phyloP scores from a whole-genome alignment of 2,113 vertebrate genomes.

The Lepus americanus region DNA sequence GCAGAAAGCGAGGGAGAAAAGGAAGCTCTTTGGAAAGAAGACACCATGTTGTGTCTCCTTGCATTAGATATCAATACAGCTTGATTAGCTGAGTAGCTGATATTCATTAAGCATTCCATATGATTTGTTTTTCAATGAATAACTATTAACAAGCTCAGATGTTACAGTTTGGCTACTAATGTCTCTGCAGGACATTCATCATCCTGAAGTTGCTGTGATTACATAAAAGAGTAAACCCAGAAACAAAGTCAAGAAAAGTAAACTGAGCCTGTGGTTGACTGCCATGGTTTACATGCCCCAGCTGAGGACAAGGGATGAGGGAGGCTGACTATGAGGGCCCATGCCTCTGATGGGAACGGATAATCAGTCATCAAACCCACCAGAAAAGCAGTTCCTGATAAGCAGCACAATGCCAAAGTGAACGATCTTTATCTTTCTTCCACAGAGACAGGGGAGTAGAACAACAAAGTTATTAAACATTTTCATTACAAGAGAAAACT shows the following conservation, averaged over 20 bases:
- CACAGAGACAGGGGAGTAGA: slow-evolving; percentile 51
- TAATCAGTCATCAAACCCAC: background rate
- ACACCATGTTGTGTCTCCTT: background rate
- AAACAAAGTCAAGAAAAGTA: background rate
- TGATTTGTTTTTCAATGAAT: background rate
- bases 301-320: rapidly evolving
- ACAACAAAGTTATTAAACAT: slow-evolving; percentile 62
- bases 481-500: slow-evolving; percentile 55
- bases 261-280: background rate
- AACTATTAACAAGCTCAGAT: slow-evolving; percentile 1
- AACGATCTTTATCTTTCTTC: background rate
- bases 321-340: background rate
- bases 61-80: background rate
- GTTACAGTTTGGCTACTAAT: background rate
- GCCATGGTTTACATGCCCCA: background rate
- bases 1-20: rapidly evolving
- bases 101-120: background rate
- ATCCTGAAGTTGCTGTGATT: background rate
- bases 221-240: background rate
- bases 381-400: slow-evolving; percentile 8
- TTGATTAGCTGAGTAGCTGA: background rate
- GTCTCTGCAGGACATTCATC: background rate
- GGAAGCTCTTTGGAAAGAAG: background rate
- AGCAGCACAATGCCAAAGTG: background rate
- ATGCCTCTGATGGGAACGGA: background rate